These are phyloP conservation scores for Crocidura indochinensis DNA, from an alignment of 2,797 vertebrate species.

Conservation along the genomic window DNA sequence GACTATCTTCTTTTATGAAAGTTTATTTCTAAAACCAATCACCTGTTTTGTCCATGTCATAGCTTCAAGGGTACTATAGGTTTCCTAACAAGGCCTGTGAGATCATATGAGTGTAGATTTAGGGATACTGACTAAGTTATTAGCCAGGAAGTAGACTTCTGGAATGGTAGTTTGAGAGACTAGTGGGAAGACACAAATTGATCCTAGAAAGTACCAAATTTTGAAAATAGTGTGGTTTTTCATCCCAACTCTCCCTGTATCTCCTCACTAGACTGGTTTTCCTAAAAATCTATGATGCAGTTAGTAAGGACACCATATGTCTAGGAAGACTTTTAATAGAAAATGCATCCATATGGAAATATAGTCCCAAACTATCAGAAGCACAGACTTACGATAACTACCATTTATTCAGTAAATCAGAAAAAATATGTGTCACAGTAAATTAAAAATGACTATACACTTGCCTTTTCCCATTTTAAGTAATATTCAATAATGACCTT, in stretches of 20 bases:
- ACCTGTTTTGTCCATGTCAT: neutral
- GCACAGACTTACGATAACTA: slow-evolving; percentile 75
- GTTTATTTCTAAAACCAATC: neutral
- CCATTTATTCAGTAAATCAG: slow-evolving; percentile 77
- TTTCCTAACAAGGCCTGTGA: neutral
- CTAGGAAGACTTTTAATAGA: slow-evolving; percentile 62
- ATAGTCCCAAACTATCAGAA: slow-evolving; percentile 69
- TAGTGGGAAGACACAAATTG: neutral
- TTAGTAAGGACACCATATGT: slow-evolving; percentile 15
- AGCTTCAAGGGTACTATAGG: neutral
- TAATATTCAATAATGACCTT: slow-evolving; percentile 83
- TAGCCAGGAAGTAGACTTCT: neutral
- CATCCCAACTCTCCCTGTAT: neutral
- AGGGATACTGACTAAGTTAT: neutral
- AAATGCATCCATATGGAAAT: slow-evolving; percentile 80
- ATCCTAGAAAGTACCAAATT: neutral
- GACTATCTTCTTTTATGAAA: neutral
- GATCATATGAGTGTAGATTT: neutral
- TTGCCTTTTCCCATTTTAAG: slow-evolving; percentile 77
- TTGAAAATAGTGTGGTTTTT: neutral
- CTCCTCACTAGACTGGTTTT: neutral
- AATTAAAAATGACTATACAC: slow-evolving; percentile 85
- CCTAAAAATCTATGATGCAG: slow-evolving; percentile 31
- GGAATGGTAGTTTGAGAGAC: neutral
- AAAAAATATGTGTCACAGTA: slow-evolving; percentile 77